Evolutionary conservation across 2,797 vertebrate genomes (phyloP).

Genomic region (Calcarius lapponicus): DNA sequence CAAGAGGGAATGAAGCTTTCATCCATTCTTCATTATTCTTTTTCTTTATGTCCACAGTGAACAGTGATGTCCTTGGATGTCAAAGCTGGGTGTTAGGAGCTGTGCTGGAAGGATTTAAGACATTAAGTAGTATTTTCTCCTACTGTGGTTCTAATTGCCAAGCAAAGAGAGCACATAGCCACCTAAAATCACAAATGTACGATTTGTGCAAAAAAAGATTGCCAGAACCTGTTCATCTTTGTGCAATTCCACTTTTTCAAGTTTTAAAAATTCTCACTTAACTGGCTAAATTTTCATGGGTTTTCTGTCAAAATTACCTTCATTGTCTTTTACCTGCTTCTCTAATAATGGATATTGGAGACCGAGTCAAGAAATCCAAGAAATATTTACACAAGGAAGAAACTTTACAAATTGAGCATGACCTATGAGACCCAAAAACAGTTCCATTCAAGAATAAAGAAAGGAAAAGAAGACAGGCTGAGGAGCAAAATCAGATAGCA

Average conservation of each 20-base stretch:
- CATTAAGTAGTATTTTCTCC: background rate
- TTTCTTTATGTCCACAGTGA: background rate
- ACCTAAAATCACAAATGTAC: background rate
- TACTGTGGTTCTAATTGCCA: background rate
- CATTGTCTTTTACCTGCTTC: background rate
- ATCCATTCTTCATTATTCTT: background rate
- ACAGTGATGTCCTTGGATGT: background rate
- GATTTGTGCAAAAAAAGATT: background rate
- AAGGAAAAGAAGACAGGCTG: background rate
- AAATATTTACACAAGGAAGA: background rate
- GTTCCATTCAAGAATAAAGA: background rate
- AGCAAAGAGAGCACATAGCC: background rate
- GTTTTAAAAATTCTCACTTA: background rate
- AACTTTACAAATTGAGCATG: background rate
- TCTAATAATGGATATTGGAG: background rate
- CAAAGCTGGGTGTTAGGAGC: background rate
- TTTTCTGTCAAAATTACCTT: background rate
- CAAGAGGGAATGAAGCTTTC: background rate
- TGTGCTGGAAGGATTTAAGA: background rate
- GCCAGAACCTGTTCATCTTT: background rate
- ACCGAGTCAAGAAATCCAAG: background rate
- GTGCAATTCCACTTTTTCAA: fast-evolving
- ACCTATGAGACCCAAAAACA: background rate
- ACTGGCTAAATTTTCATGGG: background rate
- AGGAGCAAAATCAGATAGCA: background rate